Conservation (phyloP, 2,113 vertebrate genomes). For the Centropus bengalensis region DNA sequence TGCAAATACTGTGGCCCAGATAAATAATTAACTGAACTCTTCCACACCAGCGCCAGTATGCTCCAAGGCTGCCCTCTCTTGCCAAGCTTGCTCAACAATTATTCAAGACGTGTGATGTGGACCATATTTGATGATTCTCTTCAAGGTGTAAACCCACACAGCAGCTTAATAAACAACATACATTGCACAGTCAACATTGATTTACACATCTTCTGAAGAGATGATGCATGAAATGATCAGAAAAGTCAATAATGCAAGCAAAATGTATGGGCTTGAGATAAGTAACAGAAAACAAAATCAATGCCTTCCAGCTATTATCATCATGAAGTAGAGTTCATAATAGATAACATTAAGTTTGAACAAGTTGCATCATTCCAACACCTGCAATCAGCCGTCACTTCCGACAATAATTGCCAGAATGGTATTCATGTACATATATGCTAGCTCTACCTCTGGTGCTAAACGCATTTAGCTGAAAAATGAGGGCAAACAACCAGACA, state of each 20-base stretch:
- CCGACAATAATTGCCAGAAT: slow-evolving; percentile 68
- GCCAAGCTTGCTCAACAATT: slow-evolving; percentile 76
- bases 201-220: slow-evolving; percentile 83
- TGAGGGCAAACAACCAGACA: slow-evolving; percentile 30
- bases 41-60: slow-evolving; percentile 50
- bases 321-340: slow-evolving; percentile 81
- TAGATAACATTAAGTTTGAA: slow-evolving; percentile 81
- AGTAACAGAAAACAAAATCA: slow-evolving; percentile 83
- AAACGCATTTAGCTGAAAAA: slow-evolving; percentile 68
- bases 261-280: slow-evolving; percentile 80
- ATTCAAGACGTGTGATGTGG: slow-evolving; percentile 66
- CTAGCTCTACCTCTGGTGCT: slow-evolving; percentile 38
- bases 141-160: slow-evolving; percentile 71
- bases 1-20: slow-evolving; percentile 80
- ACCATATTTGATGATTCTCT: slow-evolving; percentile 68
- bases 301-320: slow-evolving; percentile 83
- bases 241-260: slow-evolving; percentile 82
- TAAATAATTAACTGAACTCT: slow-evolving; percentile 82
- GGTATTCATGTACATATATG: slow-evolving; percentile 37
- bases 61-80: slow-evolving; percentile 76
- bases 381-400: slow-evolving; percentile 77
- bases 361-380: slow-evolving; percentile 79
- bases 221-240: slow-evolving; percentile 83
- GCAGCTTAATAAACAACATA: slow-evolving; percentile 79
- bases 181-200: slow-evolving; percentile 80